phyloP scores from a whole-genome alignment of 2,888 invertebrate genomes.

The Zygogramma bicolorata region DNA sequence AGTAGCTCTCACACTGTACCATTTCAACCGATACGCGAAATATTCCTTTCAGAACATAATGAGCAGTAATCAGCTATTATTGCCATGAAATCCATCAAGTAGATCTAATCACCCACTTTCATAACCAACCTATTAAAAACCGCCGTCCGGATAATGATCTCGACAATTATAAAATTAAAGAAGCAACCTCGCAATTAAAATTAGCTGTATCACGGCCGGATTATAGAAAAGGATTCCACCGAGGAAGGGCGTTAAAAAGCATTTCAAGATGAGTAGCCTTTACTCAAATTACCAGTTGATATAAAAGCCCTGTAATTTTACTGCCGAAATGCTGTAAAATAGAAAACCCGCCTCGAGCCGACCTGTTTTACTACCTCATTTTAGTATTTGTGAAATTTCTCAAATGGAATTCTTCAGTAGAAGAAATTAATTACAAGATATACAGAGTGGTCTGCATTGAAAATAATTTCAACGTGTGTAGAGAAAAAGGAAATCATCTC shows the following conservation, averaged over 20 bases:
- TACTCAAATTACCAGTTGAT: slow-evolving; percentile 60
- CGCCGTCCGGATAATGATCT: slow-evolving; percentile 17
- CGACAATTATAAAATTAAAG: slow-evolving; percentile 36
- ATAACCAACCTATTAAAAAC: slow-evolving; percentile 21
- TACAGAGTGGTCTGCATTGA: too few relatives aligned
- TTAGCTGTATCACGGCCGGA: slow-evolving; percentile 49
- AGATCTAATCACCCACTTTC: background rate
- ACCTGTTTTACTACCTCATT: slow-evolving; percentile 55
- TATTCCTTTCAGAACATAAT: background rate
- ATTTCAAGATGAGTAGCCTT: slow-evolving; percentile 59
- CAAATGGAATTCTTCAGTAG: slow-evolving; percentile 50
- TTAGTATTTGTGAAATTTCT: slow-evolving; percentile 61
- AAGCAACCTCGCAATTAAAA: slow-evolving; percentile 46
- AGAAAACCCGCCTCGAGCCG: slow-evolving; percentile 49
- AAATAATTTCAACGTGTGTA: too few relatives aligned
- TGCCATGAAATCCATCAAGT: background rate
- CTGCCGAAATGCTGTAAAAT: slow-evolving; percentile 58
- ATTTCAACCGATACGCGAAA: background rate
- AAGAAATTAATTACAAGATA: background rate
- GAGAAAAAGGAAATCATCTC: too few relatives aligned
- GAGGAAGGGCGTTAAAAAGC: slow-evolving; percentile 43
- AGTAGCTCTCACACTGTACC: background rate
- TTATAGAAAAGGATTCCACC: slow-evolving; percentile 31
- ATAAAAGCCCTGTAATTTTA: slow-evolving; percentile 62
- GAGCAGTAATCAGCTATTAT: background rate